These are phyloP conservation scores for Cordylochernes scorpioides DNA, from an alignment of 2,888 invertebrate species.

Conservation along the genomic window DNA sequence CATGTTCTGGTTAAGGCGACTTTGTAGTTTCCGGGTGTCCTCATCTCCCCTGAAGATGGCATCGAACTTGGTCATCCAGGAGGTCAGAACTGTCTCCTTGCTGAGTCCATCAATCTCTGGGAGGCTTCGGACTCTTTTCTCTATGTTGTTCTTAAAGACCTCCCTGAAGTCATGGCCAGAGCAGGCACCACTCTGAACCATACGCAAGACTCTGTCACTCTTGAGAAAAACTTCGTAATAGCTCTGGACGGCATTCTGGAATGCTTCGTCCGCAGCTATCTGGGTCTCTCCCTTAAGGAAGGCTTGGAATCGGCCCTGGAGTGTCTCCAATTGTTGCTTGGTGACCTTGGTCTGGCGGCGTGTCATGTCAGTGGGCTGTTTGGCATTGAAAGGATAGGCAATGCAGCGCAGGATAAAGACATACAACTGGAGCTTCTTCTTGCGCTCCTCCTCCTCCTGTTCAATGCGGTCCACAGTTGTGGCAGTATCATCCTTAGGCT, in stretches of 20 bases:
- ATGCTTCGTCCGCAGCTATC: slow-evolving; percentile 88
- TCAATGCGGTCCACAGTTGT: slow-evolving; percentile 53
- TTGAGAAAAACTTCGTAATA: slow-evolving; percentile 43
- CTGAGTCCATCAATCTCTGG: slow-evolving; percentile 98
- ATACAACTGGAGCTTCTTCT: slow-evolving; percentile 75
- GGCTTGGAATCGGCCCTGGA: slow-evolving; percentile 74
- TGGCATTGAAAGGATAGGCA: slow-evolving; percentile 96
- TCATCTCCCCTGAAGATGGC: slow-evolving; percentile 50
- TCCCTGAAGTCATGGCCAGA: slow-evolving; percentile 95
- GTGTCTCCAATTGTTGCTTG: slow-evolving; percentile 77
- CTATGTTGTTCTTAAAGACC: slow-evolving; percentile 90
- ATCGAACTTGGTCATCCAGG: slow-evolving; percentile 99
- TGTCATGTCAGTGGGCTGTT: slow-evolving; percentile 95
- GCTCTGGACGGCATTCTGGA: slow-evolving; percentile 91
- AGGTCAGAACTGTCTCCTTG: slow-evolving; percentile 92
- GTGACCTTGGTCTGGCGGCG: slow-evolving; percentile 80
- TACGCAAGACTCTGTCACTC: slow-evolving; percentile 78
- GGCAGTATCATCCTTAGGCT: slow-evolving; percentile 16
- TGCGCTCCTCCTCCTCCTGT: slow-evolving; percentile 82
- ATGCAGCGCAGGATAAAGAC: slow-evolving; percentile 93
- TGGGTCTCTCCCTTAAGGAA: slow-evolving; percentile 96
- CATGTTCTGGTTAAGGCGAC: slow-evolving; percentile 16
- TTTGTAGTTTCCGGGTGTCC: slow-evolving; percentile 23
- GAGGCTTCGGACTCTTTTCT: slow-evolving; percentile 84
- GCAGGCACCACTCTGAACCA: slow-evolving; percentile 93